These are phyloP conservation scores for Poecilia picta DNA, from an alignment of 2,797 vertebrate species.

Conservation along the genomic window DNA sequence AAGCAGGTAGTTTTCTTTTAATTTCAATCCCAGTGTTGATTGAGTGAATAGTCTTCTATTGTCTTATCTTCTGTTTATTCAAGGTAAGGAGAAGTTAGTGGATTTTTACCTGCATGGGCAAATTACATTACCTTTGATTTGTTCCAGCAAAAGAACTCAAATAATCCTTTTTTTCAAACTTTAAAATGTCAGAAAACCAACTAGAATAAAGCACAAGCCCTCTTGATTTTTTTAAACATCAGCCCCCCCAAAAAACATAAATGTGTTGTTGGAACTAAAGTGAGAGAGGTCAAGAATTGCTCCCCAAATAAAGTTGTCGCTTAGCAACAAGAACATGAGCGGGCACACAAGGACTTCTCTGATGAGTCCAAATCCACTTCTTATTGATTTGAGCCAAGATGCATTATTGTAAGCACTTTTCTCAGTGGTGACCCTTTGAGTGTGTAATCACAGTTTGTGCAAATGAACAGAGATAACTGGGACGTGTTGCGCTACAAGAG, in stretches of 20 bases:
- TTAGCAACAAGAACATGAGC: conserved; percentile 49
- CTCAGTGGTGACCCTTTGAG: conserved; percentile 50
- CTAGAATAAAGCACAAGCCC: not conserved
- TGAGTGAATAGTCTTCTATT: not conserved
- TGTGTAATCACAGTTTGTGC: conserved; percentile 40
- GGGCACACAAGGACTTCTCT: conserved; percentile 11
- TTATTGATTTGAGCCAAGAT: conserved; percentile 45
- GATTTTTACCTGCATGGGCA: not conserved
- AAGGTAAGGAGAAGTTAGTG: not conserved
- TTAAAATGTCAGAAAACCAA: conserved; percentile 2
- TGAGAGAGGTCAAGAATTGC: conserved; percentile 16
- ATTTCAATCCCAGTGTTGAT: not conserved
- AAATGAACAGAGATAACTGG: conserved; percentile 16
- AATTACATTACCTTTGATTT: not conserved
- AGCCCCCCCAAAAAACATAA: conserved; percentile 20
- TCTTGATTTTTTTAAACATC: not conserved
- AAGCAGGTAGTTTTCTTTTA: not conserved
- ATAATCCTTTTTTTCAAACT: not conserved
- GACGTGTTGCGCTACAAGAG: not conserved
- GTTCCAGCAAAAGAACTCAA: not conserved
- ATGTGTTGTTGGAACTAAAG: conserved; percentile 6
- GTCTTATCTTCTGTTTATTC: not conserved
- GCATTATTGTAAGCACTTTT: conserved; percentile 47
- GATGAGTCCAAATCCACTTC: conserved; percentile 46
- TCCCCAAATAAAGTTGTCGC: conserved; percentile 27